These are phyloP conservation scores for Prionailurus bengalensis DNA, from an alignment of 2,113 vertebrate genomes.

Conservation along the genomic window DNA sequence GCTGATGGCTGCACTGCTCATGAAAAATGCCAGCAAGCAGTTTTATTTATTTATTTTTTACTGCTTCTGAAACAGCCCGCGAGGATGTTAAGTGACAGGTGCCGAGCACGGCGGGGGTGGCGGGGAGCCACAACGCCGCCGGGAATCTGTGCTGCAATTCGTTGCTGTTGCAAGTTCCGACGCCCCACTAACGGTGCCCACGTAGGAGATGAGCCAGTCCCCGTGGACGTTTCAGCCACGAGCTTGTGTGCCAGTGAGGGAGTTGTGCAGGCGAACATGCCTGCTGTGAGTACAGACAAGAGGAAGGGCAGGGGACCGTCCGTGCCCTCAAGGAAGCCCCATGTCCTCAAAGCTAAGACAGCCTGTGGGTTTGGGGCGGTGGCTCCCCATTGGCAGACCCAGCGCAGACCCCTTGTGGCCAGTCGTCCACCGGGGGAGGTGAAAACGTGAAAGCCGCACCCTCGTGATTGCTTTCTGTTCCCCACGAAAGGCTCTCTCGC, in stretches of 20 bases:
- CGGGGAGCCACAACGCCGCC: no score
- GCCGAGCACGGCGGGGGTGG: neutral
- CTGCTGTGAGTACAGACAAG: neutral
- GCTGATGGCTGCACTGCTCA: neutral
- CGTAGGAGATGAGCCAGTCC: neutral
- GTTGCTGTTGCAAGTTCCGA: neutral
- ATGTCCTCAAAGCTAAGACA: neutral
- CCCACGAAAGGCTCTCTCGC: accelerated
- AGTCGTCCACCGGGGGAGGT: no score
- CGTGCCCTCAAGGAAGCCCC: neutral
- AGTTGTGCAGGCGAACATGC: neutral
- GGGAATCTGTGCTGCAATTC: neutral
- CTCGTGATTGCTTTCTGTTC: accelerated
- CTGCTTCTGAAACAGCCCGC: neutral
- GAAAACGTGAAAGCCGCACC: accelerated
- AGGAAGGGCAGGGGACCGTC: neutral
- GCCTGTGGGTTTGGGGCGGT: accelerated
- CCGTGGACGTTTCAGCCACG: neutral
- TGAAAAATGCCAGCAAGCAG: neutral
- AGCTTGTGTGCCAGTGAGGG: neutral
- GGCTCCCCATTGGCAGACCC: accelerated
- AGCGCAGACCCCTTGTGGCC: accelerated
- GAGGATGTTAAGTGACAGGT: neutral
- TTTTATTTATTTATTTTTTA: neutral
- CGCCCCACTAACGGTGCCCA: neutral